These are phyloP conservation scores for Eudorcas thomsonii DNA, from an alignment of 2,113 vertebrate species.

Conservation along the genomic window DNA sequence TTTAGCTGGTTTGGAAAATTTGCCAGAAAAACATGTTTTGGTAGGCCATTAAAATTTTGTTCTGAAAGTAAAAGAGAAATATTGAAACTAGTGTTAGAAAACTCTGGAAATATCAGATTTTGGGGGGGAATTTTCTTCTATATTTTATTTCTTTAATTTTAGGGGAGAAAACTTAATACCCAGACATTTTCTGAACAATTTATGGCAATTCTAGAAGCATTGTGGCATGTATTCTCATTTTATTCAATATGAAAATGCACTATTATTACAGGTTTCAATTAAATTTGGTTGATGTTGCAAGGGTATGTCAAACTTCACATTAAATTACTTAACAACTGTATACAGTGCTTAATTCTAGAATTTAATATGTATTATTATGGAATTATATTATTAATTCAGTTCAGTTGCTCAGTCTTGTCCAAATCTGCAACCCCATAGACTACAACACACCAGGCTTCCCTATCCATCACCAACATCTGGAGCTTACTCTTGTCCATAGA, in stretches of 20 bases:
- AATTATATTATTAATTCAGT: background rate
- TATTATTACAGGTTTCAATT: background rate
- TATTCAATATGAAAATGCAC: background rate
- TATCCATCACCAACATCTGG: rapidly evolving
- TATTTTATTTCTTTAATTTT: background rate
- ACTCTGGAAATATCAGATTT: background rate
- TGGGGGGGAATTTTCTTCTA: background rate
- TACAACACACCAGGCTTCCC: background rate
- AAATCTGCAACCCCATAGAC: background rate
- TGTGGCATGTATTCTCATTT: background rate
- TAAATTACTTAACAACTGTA: background rate
- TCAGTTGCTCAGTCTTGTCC: rapidly evolving
- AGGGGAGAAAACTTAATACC: rapidly evolving
- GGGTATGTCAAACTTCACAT: background rate
- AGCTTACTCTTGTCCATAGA: background rate
- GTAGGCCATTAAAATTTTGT: background rate
- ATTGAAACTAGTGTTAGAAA: background rate
- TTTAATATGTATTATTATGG: background rate
- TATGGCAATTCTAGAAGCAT: background rate
- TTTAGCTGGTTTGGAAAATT: background rate
- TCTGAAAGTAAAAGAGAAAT: background rate
- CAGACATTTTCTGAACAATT: background rate
- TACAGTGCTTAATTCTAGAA: background rate
- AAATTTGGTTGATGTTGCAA: background rate
- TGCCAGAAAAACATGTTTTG: background rate